Percentiles rank a stretch among this genome's conserved stretches.
Evolutionary conservation across 2,888 invertebrate species (phyloP).

Genomic region (Andrena bucephala): DNA sequence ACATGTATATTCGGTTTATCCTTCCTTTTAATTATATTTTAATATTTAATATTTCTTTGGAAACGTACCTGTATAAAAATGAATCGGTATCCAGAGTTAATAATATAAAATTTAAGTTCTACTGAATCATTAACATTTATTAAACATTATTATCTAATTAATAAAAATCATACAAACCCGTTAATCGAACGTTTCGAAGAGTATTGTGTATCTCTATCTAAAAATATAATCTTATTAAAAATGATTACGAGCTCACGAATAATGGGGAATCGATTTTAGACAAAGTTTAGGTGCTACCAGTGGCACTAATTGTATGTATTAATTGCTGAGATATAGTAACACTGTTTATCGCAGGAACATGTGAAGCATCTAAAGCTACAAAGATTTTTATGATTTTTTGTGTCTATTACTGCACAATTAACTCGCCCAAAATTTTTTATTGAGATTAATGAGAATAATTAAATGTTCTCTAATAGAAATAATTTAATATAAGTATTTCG

Average conservation of each 20-base stretch:
- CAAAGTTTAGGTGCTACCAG: slow-evolving; percentile 34
- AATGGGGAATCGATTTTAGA: slow-evolving; percentile 13
- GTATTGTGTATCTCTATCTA: slow-evolving; percentile 49
- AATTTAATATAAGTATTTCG: slow-evolving; percentile 8
- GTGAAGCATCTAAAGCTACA: slow-evolving; percentile 48
- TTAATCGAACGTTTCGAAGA: slow-evolving; percentile 42
- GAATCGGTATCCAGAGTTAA: slow-evolving; percentile 29
- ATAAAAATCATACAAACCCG: slow-evolving; percentile 50
- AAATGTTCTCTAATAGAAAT: slow-evolving; percentile 18
- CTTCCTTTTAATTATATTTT: slow-evolving; percentile 2
- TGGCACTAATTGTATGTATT: slow-evolving; percentile 35
- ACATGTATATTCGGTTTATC: slow-evolving; percentile 1
- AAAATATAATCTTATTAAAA: slow-evolving; percentile 40
- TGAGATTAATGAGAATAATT: slow-evolving; percentile 24
- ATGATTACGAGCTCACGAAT: slow-evolving; percentile 20
- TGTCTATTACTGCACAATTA: slow-evolving; percentile 35
- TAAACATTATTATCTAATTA: slow-evolving; percentile 37
- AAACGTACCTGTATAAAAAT: slow-evolving; percentile 45
- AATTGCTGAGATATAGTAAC: slow-evolving; percentile 42
- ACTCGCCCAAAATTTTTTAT: slow-evolving; percentile 16
- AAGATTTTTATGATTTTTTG: slow-evolving; percentile 38
- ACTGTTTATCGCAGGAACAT: slow-evolving; percentile 40
- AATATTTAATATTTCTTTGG: slow-evolving; percentile 5
- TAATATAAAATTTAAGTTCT: slow-evolving; percentile 43
- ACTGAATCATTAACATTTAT: slow-evolving; percentile 32